Conservation (phyloP, 2,797 vertebrate species). For the Centropyge bicolor region DNA sequence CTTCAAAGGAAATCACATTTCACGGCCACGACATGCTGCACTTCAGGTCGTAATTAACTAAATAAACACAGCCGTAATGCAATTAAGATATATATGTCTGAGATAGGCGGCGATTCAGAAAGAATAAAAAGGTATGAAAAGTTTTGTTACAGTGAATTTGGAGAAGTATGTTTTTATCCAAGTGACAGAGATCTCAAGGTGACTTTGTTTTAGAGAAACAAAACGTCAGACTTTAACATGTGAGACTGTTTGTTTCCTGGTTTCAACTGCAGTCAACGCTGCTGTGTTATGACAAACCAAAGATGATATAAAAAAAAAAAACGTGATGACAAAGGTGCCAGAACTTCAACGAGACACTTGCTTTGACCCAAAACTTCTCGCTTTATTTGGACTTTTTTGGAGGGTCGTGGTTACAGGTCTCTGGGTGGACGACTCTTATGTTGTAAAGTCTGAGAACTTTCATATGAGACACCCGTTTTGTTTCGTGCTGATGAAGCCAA, state of each 20-base stretch:
- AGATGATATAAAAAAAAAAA: no score
- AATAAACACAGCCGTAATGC: not conserved
- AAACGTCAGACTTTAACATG: not conserved
- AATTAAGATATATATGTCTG: not conserved
- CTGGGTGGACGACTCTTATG: not conserved
- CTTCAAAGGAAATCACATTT: conserved; percentile 5
- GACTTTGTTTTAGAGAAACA: not conserved
- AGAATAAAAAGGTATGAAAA: not conserved
- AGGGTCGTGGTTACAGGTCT: not conserved
- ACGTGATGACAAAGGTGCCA: no score
- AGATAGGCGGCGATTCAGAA: not conserved
- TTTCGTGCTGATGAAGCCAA: not conserved
- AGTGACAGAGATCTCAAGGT: not conserved
- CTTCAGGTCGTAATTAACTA: conserved; percentile 5
- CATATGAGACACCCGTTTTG: not conserved
- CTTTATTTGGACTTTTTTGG: not conserved
- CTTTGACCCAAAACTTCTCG: not conserved
- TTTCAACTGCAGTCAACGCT: no score
- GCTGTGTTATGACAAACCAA: no score
- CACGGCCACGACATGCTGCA: not conserved
- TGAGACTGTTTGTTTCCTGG: not conserved
- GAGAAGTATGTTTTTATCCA: not conserved
- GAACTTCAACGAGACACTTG: no score
- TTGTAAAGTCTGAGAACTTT: not conserved
- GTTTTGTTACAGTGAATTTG: not conserved